A percentile compares a stretch with the other conserved stretches of the same genome.
Evolutionary conservation across 2,113 vertebrate genomes (phyloP).

Genomic region (Copsychus sechellarum): DNA sequence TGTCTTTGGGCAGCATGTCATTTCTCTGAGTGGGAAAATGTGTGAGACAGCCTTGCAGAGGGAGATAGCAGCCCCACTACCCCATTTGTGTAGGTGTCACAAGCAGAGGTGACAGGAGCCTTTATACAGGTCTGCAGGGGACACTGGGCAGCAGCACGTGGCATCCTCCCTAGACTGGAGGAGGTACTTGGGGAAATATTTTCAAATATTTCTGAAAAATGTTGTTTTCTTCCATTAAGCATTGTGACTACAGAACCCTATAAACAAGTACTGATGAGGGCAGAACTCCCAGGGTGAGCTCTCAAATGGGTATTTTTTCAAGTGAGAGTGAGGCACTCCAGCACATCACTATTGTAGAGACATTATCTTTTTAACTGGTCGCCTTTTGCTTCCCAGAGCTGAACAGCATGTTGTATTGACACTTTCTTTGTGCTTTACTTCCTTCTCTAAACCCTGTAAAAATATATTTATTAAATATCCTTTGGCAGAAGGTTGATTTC

Average conservation of each 20-base stretch:
- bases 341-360: not conserved
- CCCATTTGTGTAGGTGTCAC: not conserved
- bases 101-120: not conserved
- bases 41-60: not conserved
- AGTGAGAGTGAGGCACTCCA: not conserved
- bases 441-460: not conserved
- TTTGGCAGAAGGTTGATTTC: not conserved
- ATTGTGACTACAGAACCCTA: not conserved
- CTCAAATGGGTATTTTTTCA: not conserved
- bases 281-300: not conserved
- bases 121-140: not conserved
- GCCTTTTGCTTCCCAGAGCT: not conserved
- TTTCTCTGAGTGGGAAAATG: not conserved
- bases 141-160: not conserved
- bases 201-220: not conserved
- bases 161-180: not conserved
- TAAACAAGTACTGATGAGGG: not conserved
- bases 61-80: not conserved
- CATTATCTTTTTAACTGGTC: not conserved
- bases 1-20: not conserved
- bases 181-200: not conserved
- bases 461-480: not conserved
- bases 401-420: not conserved
- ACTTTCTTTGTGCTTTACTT: not conserved
- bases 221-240: not conserved